Evolutionary conservation across 2,797 vertebrate species (phyloP).

Genomic region (Tapera naevia): DNA sequence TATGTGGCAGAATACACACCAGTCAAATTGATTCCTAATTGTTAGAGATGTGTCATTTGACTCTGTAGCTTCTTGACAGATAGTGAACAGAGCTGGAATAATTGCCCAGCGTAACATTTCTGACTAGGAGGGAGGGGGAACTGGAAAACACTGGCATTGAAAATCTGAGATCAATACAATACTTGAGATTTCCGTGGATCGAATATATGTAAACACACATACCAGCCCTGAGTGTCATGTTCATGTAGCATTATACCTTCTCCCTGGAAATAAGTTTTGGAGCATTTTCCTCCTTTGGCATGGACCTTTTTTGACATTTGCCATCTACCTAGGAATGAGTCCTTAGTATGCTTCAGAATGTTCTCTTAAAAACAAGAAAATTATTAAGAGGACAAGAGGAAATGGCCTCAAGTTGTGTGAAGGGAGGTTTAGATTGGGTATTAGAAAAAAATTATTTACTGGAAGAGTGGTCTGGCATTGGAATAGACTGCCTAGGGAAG

Average conservation of each 20-base stretch:
- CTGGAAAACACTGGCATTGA: neutral
- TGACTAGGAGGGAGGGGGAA: neutral
- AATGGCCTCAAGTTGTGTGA: too few species aligned
- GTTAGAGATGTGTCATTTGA: neutral
- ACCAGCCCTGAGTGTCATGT: neutral
- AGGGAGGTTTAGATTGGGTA: too few species aligned
- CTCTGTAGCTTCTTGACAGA: neutral
- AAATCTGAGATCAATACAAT: neutral
- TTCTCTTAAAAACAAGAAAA: neutral
- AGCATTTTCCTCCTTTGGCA: neutral
- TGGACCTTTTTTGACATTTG: neutral
- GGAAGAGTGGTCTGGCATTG: too few species aligned
- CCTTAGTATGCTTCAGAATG: neutral
- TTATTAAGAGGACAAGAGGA: neutral
- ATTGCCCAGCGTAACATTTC: neutral
- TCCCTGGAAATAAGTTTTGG: neutral
- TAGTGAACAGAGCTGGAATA: neutral
- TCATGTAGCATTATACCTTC: neutral
- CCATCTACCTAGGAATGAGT: neutral
- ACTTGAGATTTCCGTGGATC: neutral
- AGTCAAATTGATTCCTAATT: neutral
- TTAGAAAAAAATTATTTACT: too few species aligned
- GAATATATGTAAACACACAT: rapidly evolving
- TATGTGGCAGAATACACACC: neutral
- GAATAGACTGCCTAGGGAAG: too few species aligned